phyloP scores from a whole-genome alignment of 2,888 invertebrate species.

The Agrypnus murinus region DNA sequence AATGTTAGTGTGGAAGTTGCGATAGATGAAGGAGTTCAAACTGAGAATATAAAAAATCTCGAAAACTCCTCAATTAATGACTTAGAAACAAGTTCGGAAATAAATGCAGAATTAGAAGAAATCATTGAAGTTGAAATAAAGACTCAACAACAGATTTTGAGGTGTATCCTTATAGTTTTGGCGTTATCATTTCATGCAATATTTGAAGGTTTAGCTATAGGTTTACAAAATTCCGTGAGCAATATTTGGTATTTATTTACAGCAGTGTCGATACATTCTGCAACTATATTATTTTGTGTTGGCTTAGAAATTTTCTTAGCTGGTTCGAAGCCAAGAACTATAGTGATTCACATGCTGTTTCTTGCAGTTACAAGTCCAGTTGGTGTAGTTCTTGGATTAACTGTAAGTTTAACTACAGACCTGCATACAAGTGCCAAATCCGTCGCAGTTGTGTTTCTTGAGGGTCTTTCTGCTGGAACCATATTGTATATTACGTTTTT shows the following conservation, averaged over 20 bases:
- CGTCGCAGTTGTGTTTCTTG: constrained; percentile 56
- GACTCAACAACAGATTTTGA: constrained; percentile 66
- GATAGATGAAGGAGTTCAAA: constrained; percentile 51
- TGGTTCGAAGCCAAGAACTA: constrained; percentile 64
- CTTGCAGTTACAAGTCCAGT: constrained; percentile 72
- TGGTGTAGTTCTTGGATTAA: constrained; percentile 71
- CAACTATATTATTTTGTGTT: constrained; percentile 87
- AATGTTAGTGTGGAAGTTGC: constrained; percentile 4
- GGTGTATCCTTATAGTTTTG: constrained; percentile 71
- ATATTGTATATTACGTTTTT: constrained; percentile 85
- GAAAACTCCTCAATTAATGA: neutral
- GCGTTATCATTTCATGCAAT: constrained; percentile 86
- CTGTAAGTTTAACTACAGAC: constrained; percentile 68
- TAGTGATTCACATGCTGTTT: constrained; percentile 70
- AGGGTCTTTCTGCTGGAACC: constrained; percentile 85
- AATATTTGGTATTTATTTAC: constrained; percentile 78
- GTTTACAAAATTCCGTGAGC: constrained; percentile 78
- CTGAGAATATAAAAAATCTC: constrained; percentile 50
- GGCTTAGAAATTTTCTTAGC: constrained; percentile 81
- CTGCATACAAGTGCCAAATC: constrained; percentile 64
- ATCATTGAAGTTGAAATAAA: constrained; percentile 59
- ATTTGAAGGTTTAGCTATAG: constrained; percentile 88
- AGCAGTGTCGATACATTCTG: constrained; percentile 86
- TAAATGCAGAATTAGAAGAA: constrained; percentile 58
- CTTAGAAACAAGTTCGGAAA: constrained; percentile 28